These are phyloP conservation scores for Lysiphlebus fabarum DNA, from an alignment of 1,140 invertebrate species.

Conservation along the genomic window DNA sequence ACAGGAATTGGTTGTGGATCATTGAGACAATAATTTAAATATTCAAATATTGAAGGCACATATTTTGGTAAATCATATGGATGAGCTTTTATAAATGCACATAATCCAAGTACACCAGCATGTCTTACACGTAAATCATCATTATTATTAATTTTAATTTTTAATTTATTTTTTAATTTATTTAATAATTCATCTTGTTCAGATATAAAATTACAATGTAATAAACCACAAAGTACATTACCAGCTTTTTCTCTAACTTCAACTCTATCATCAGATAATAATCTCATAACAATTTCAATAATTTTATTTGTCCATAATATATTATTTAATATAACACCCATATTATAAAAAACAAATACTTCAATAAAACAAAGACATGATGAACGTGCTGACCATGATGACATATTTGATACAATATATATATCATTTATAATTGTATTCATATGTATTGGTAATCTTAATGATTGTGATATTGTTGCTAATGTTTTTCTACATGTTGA, in stretches of 20 bases:
- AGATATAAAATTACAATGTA: constrained; percentile 79
- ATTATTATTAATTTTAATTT: constrained; percentile 45
- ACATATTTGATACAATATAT: constrained; percentile 50
- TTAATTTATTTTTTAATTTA: constrained; percentile 57
- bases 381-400: constrained; percentile 76
- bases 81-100: constrained; percentile 82
- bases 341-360: constrained; percentile 80
- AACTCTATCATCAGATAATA: constrained; percentile 68
- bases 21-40: constrained; percentile 75
- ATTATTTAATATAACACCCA: constrained; percentile 68
- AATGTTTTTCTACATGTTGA: constrained; percentile 65
- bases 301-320: constrained; percentile 58
- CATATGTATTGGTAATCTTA: constrained; percentile 57
- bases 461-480: constrained; percentile 61
- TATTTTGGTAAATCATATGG: constrained; percentile 87
- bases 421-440: constrained; percentile 53
- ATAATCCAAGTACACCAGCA: constrained; percentile 82
- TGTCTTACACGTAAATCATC: constrained; percentile 62
- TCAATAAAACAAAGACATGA: constrained; percentile 74
- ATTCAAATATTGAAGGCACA: constrained; percentile 78
- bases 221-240: constrained; percentile 77
- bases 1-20: constrained; percentile 91
- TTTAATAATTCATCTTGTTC: constrained; percentile 59
- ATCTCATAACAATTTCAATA: constrained; percentile 60
- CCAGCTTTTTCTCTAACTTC: constrained; percentile 80